Evolutionary conservation across 2,113 vertebrate species (phyloP), one percentile per base, ranked within the genome.

Genomic region (Illadopsis cleaveri): DNA sequence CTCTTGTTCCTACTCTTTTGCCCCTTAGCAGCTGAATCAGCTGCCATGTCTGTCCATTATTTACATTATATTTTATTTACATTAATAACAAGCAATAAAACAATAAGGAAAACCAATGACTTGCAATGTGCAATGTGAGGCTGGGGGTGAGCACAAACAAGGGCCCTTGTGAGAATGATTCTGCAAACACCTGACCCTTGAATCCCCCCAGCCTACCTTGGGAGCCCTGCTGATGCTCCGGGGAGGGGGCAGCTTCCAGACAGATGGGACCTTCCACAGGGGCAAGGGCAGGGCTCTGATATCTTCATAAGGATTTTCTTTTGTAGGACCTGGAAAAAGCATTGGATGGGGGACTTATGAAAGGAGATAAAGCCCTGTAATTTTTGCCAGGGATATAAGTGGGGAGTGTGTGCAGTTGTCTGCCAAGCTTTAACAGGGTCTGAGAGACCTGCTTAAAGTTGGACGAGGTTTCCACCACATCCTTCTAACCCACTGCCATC

Each of bases 251-350:
- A 98, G 66, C 82, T 98, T 99, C 98, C 98, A 98, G 28, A 98
- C 95, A 20, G 98, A 98, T 30, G 98, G 98, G 14, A 98, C 93
- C 79, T 98, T 98, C 91, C 99, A 99, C 58, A 99, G 89, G 71
- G 98, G 98, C 92, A 98, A 96, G 30, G 99, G 97, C 50, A 98
- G 97, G 6, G 96, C 95, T 95, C 98, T 97, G 47, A 99, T 98
- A 86, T 99, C 99, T 96, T 99, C 99, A 84, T 99, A 99, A 11
- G 98, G 97, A 94, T 98, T 98, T 87, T 99, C 98, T 93, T 98
- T 98, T 76, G 93, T 72, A 68, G 97, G 97, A 78, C 99, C 99
- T 98, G 90, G 65, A 94, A 90, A 83, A 94, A 87, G 33, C 15
- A 85, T 81, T 19, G 57, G 30, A 45, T 6, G 16, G 58, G 28